Percentiles rank a stretch among this genome's conserved stretches.
phyloP scores from a whole-genome alignment of 2,797 vertebrate genomes.

The Phrynocephalus vlangalii region DNA sequence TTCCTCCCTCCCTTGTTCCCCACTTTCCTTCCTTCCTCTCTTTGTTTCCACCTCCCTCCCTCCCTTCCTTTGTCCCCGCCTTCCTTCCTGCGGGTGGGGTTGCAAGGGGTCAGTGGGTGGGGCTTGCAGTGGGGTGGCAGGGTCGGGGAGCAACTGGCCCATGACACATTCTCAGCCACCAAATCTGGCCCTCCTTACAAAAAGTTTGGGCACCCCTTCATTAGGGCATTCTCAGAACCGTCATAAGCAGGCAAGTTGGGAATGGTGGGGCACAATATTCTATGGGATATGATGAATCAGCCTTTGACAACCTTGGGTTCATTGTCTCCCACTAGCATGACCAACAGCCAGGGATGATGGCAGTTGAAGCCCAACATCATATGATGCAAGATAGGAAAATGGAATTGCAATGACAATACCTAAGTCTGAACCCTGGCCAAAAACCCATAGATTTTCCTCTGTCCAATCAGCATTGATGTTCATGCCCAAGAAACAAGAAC shows the following conservation, averaged over 20 bases:
- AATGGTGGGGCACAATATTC: not conserved
- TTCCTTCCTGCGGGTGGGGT: no score
- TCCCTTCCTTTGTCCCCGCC: no score
- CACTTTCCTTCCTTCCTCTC: no score
- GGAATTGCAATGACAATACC: not conserved
- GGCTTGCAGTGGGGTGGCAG: no score
- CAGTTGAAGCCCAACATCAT: not conserved
- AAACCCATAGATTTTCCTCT: not conserved
- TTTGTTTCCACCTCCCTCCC: no score
- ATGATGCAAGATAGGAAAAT: not conserved
- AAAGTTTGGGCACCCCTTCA: no score
- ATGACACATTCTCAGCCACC: no score
- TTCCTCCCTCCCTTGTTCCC: no score
- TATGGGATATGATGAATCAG: not conserved
- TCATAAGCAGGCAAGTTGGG: not conserved
- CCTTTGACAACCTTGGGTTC: not conserved
- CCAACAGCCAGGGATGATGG: not conserved
- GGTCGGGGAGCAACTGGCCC: no score
- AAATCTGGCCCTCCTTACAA: no score
- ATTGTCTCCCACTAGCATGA: not conserved
- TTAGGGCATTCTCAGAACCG: no score
- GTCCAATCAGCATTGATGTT: not conserved
- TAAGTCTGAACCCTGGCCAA: not conserved
- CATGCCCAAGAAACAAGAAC: not conserved
- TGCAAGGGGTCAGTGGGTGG: no score